These are phyloP conservation scores for Tachina fera DNA, from an alignment of 2,888 invertebrate genomes.

Conservation along the genomic window DNA sequence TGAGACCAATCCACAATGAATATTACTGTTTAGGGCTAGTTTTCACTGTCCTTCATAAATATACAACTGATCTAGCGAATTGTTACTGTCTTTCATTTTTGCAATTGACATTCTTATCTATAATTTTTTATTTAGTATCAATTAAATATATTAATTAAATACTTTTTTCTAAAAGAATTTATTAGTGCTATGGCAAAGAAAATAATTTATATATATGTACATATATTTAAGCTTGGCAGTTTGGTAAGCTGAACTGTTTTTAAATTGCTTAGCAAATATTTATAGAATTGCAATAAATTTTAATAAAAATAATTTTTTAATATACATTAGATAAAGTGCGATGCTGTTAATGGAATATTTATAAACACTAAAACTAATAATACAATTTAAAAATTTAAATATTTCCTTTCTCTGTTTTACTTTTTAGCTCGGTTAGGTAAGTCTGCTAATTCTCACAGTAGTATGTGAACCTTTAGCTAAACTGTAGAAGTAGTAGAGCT, in stretches of 20 bases:
- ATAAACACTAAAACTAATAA: background rate
- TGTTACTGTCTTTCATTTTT: too few relatives aligned
- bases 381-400: background rate
- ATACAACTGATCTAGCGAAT: too few relatives aligned
- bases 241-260: background rate
- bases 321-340: background rate
- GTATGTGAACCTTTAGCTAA: too few relatives aligned
- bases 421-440: constrained; percentile 56
- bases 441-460: background rate
- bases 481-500: background rate
- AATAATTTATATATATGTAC: too few relatives aligned
- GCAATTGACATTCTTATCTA: too few relatives aligned
- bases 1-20: too few relatives aligned
- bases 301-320: constrained; percentile 11
- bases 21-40: too few relatives aligned
- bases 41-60: too few relatives aligned
- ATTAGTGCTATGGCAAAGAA: background rate
- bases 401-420: constrained; percentile 38
- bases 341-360: constrained; percentile 13
- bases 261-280: background rate
- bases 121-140: too few relatives aligned
- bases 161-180: background rate
- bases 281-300: background rate
- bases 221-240: background rate
- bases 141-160: background rate